phyloP scores from a whole-genome alignment of 2,888 invertebrate species.

The Tipula lateralis region DNA sequence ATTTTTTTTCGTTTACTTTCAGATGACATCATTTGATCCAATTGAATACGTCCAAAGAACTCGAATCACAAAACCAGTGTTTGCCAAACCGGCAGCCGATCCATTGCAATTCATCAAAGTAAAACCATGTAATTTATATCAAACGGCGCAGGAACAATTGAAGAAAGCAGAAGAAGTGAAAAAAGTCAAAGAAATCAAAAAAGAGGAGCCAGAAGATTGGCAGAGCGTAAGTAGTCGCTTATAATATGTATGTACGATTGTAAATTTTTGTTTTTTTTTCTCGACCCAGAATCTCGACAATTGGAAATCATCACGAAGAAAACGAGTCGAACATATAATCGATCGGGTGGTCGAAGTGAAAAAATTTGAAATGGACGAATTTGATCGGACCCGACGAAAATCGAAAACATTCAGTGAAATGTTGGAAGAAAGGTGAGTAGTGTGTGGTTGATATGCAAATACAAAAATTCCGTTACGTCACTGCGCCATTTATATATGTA shows the following conservation, averaged over 20 bases:
- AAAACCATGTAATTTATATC: conserved; percentile 80
- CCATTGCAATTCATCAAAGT: conserved; percentile 86
- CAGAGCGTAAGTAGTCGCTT: conserved; percentile 67
- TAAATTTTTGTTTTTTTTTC: conserved; percentile 33
- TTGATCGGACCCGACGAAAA: conserved; percentile 65
- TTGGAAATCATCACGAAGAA: conserved; percentile 89
- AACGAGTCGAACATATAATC: conserved; percentile 85
- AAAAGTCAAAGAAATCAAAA: conserved; percentile 70
- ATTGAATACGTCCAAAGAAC: conserved; percentile 48
- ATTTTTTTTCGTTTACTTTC: conserved; percentile 37
- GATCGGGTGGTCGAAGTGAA: conserved; percentile 86
- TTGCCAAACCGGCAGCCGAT: conserved; percentile 78
- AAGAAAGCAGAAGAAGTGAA: conserved; percentile 81
- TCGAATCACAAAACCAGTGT: conserved; percentile 65
- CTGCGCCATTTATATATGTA: neutral
- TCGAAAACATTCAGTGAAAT: conserved; percentile 93
- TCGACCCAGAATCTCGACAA: conserved; percentile 76
- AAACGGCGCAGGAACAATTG: conserved; percentile 78
- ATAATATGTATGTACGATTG: neutral
- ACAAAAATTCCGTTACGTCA: neutral
- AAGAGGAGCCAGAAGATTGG: conserved; percentile 86
- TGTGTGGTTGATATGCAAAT: neutral
- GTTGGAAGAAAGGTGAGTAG: conserved; percentile 74
- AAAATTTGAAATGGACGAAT: conserved; percentile 74
- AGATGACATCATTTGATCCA: conserved; percentile 48